A percentile compares a stretch with the other conserved stretches of the same genome.
Conservation (phyloP, 2,888 invertebrate genomes). For the Tigriopus californicus region DNA sequence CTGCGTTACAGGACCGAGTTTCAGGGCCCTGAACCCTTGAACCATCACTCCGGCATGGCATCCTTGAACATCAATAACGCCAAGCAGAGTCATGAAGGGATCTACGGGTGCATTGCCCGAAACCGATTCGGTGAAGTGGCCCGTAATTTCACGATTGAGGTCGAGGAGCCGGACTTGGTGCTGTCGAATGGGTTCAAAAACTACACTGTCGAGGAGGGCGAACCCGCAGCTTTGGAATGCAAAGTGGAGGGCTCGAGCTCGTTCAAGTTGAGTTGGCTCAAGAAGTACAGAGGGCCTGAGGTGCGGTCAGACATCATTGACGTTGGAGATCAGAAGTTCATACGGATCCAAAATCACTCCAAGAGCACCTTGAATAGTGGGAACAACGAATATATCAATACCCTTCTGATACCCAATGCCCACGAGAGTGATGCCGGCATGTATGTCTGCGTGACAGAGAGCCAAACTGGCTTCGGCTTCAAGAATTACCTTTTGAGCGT, state of each 20-base stretch:
- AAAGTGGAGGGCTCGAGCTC: background rate
- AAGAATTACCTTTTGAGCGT: constrained; percentile 6
- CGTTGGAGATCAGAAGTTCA: background rate
- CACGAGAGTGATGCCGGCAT: background rate
- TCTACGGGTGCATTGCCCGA: background rate
- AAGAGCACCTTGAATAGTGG: background rate
- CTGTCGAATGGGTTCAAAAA: background rate
- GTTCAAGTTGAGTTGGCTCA: background rate
- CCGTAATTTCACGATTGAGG: background rate
- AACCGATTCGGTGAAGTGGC: background rate
- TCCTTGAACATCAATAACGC: background rate
- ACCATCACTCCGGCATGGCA: background rate
- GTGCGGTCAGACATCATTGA: background rate
- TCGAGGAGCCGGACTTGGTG: background rate
- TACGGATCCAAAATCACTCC: background rate
- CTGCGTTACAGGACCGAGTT: too few relatives aligned
- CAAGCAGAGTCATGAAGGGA: background rate
- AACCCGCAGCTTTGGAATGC: background rate
- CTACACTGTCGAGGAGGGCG: background rate
- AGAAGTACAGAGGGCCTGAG: background rate
- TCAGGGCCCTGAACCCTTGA: too few relatives aligned
- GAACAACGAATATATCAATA: background rate
- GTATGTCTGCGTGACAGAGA: constrained; percentile 5
- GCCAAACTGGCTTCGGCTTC: background rate
- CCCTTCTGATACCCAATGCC: constrained; percentile 1